Evolutionary conservation across 2,888 invertebrate genomes (phyloP).

Genomic region (Trichogramma dendrolimi): DNA sequence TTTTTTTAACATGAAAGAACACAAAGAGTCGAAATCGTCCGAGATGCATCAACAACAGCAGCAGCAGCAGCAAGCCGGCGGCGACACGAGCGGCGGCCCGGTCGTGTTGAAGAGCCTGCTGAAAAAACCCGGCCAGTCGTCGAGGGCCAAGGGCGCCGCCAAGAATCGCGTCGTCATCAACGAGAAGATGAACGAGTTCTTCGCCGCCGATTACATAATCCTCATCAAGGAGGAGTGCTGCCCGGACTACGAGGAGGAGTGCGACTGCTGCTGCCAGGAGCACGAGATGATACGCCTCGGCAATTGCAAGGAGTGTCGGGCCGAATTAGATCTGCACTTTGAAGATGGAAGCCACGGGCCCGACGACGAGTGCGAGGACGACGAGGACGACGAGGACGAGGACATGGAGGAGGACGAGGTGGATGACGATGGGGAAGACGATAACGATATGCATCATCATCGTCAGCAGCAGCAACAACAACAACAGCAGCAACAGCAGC

Average conservation of each 20-base stretch:
- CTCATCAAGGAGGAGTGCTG: conserved; percentile 83
- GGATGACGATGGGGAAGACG: conserved; percentile 13
- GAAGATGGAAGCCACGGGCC: conserved; percentile 39
- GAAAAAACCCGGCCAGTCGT: conserved; percentile 68
- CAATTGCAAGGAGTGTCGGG: conserved; percentile 56
- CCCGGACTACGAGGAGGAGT: conserved; percentile 74
- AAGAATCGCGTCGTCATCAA: conserved; percentile 83
- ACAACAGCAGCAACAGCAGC: conserved; percentile 22
- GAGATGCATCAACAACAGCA: conserved; percentile 5
- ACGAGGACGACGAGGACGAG: conserved; percentile 34
- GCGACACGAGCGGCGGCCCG: conserved; percentile 38
- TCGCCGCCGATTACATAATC: conserved; percentile 89
- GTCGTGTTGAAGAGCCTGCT: conserved; percentile 65
- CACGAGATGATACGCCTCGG: conserved; percentile 63
- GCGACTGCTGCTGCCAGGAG: conserved; percentile 67
- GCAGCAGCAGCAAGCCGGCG: conserved; percentile 21
- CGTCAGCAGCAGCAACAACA: conserved; percentile 1
- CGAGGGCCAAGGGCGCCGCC: conserved; percentile 56
- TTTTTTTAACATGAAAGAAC: conserved; percentile 39
- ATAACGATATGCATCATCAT: conserved; percentile 5
- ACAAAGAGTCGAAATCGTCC: conserved; percentile 35
- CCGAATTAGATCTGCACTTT: conserved; percentile 49
- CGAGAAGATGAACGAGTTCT: conserved; percentile 84
- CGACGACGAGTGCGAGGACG: conserved; percentile 33
- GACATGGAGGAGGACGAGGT: conserved; percentile 29